phyloP scores from a whole-genome alignment of 2,888 invertebrate genomes.

The Sphecodes monilicornis region DNA sequence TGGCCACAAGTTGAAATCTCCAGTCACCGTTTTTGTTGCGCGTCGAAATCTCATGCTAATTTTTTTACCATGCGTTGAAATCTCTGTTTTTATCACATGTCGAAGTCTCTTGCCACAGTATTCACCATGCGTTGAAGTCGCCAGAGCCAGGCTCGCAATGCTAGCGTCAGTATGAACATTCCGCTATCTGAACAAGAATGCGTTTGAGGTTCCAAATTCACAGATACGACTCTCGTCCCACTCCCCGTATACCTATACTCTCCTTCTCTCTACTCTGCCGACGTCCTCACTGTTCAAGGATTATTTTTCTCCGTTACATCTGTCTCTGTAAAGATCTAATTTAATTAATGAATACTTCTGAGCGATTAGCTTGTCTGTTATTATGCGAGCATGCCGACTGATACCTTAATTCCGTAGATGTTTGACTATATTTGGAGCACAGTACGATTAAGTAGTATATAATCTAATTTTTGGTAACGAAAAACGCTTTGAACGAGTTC shows the following conservation, averaged over 20 bases:
- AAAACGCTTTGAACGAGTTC: slow-evolving; percentile 39
- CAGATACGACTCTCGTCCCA: slow-evolving; percentile 64
- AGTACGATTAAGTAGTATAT: slow-evolving; percentile 64
- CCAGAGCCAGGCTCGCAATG: neutral
- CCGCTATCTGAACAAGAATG: slow-evolving; percentile 62
- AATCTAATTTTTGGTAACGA: slow-evolving; percentile 62
- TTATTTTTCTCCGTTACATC: slow-evolving; percentile 82
- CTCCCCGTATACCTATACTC: slow-evolving; percentile 52
- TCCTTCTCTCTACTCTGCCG: slow-evolving; percentile 71
- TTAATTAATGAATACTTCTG: slow-evolving; percentile 73
- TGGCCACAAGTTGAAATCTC: neutral
- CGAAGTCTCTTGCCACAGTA: neutral
- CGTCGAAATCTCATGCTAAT: neutral
- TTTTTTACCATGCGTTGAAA: too few relatives aligned
- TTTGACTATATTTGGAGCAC: slow-evolving; percentile 42
- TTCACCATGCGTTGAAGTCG: neutral
- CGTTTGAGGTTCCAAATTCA: slow-evolving; percentile 67
- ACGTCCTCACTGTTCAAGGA: slow-evolving; percentile 72
- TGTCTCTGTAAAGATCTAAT: slow-evolving; percentile 82
- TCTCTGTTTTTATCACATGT: neutral
- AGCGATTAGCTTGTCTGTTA: slow-evolving; percentile 70
- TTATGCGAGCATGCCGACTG: slow-evolving; percentile 73
- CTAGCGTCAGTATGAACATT: slow-evolving; percentile 11
- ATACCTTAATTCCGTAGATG: slow-evolving; percentile 68
- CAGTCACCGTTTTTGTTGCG: neutral